Conservation (phyloP, 2,113 vertebrate genomes). For the Atrichornis clamosus region DNA sequence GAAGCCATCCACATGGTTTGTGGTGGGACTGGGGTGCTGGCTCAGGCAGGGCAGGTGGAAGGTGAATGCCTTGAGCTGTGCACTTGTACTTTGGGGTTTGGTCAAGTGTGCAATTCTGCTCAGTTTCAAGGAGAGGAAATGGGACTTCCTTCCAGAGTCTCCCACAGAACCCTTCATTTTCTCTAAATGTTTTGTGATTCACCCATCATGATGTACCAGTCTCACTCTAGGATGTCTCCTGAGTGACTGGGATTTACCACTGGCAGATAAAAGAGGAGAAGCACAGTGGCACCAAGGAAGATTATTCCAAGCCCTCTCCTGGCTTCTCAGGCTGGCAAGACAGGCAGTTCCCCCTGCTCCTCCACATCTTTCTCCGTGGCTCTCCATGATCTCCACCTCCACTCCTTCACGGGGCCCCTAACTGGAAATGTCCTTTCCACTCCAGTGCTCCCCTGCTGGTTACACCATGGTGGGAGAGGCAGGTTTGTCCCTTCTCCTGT, state of each 20-base stretch:
- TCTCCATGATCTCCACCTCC: not conserved
- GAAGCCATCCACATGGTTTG: not conserved
- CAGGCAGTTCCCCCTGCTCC: not conserved
- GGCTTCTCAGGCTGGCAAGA: not conserved
- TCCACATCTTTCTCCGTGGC: not conserved
- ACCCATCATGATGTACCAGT: not conserved
- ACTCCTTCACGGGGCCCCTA: not conserved
- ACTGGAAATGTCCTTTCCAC: not conserved
- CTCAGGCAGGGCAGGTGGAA: not conserved
- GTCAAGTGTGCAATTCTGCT: not conserved
- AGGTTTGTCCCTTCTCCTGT: not conserved
- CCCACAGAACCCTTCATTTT: not conserved
- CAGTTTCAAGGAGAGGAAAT: not conserved
- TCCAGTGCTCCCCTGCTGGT: not conserved
- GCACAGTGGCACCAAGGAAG: fast-evolving
- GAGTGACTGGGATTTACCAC: not conserved
- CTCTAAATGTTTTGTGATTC: not conserved
- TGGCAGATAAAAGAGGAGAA: not conserved
- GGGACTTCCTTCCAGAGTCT: not conserved
- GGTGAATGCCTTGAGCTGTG: not conserved
- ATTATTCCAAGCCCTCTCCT: not conserved
- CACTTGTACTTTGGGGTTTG: not conserved
- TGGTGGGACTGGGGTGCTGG: not conserved
- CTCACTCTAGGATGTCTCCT: not conserved
- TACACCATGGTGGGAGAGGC: not conserved